Evolutionary conservation across 2,888 invertebrate genomes (phyloP), one percentile per base, ranked within the genome.

Genomic region (Aspidapion aeneum): DNA sequence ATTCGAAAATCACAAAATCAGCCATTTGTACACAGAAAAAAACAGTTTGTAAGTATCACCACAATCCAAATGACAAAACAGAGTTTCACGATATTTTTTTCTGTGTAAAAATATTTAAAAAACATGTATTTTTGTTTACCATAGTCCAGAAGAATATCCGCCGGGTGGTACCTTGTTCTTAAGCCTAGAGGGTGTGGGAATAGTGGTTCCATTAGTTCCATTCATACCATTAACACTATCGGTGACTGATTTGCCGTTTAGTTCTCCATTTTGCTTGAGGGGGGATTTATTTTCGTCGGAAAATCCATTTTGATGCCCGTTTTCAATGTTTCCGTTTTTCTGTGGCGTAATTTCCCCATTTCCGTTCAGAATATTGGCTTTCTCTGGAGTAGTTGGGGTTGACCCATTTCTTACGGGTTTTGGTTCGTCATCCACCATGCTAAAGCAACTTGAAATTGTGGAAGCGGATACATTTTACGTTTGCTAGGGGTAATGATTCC

Each of bases 111-210:
- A n/a, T n/a, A n/a, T n/a, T n/a, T n/a, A 35, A 3, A 35, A 35
- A 35, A 35, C 3, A 35, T 35, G 5, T 7, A 35, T 7, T 7
- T 3, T 7, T 35, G 16, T 63, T 65, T 61, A 65, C 63, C 63
- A 65, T 16, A 65, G 69, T n/a, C 73, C 73, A 51, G 75, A 71
- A 9, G 76, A 76, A 63, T 71, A 75, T 9, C 76, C 77, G 63
- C 76, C 76, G 5, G 76, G 77, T 54, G 76, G 76, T 9, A 75
- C 73, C 57, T 75, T 71, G 21, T 22, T 60, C 51, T 51, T 52
- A 12, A 35, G 35, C 57, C 52, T 57, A 7, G 16, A 2, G 17
- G 60, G 3, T 49, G n/a, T 17, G 21, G 16, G 16, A 20, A 21
- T 21, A 2, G 22, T 16, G 18, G 17, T 21, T 16, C 17, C 17